Percentiles rank a stretch among this genome's conserved stretches.
These are phyloP conservation scores for Mastomys coucha DNA, from an alignment of 2,113 vertebrate genomes.

Conservation along the genomic window DNA sequence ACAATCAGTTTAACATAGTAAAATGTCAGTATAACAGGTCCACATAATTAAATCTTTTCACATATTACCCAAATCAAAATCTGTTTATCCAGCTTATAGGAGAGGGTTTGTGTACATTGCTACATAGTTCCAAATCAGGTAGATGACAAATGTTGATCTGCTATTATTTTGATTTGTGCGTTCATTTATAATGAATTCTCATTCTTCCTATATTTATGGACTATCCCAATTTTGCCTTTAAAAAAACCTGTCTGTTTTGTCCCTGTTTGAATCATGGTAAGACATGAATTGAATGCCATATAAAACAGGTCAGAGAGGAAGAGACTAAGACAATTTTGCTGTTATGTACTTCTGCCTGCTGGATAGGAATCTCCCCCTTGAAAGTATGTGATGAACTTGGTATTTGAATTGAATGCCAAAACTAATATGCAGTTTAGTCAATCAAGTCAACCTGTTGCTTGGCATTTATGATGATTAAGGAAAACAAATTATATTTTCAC, in stretches of 20 bases:
- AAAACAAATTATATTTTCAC: slow-evolving; percentile 21
- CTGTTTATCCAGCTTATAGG: background rate
- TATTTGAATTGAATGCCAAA: slow-evolving; percentile 66
- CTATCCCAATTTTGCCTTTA: background rate
- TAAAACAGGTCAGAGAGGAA: background rate
- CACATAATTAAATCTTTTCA: background rate
- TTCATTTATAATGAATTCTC: background rate
- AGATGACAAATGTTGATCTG: background rate
- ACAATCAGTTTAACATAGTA: background rate
- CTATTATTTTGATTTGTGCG: background rate
- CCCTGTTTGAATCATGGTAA: background rate
- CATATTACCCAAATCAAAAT: background rate
- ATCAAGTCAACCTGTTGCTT: slow-evolving; percentile 46
- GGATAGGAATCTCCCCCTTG: background rate
- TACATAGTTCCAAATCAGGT: background rate
- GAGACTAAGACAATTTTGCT: background rate
- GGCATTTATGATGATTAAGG: slow-evolving; percentile 66
- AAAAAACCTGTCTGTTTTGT: background rate
- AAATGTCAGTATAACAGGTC: background rate
- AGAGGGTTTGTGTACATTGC: background rate
- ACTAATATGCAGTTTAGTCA: slow-evolving; percentile 60
- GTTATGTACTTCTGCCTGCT: background rate
- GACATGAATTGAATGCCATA: background rate
- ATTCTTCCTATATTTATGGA: background rate
- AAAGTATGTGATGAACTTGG: slow-evolving; percentile 60